Evolutionary conservation across 2,113 vertebrate genomes (phyloP).

Genomic region (Chinchilla lanigera): DNA sequence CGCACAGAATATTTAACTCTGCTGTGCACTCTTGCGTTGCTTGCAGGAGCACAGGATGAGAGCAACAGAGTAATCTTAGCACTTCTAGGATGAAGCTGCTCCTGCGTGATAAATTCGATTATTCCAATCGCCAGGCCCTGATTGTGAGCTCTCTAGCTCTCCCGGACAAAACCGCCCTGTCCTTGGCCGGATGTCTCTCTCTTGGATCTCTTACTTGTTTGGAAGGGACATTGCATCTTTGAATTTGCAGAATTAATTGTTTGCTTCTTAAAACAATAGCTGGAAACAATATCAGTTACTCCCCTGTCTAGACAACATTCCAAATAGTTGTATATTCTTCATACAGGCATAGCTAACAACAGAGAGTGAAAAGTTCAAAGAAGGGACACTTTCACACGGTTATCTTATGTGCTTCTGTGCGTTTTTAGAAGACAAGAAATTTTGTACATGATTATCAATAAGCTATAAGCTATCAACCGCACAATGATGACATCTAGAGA

Average conservation of each 20-base stretch:
- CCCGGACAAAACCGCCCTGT: slow-evolving; percentile 67
- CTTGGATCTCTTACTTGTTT: slow-evolving; percentile 74
- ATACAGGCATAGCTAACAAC: too few relatives aligned
- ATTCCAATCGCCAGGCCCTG: slow-evolving; percentile 75
- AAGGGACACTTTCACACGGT: too few relatives aligned
- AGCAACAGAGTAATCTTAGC: slow-evolving; percentile 21
- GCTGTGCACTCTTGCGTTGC: slow-evolving; percentile 56
- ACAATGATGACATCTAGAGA: too few relatives aligned
- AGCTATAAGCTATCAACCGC: too few relatives aligned
- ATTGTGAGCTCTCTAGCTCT: slow-evolving; percentile 61
- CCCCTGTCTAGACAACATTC: too few relatives aligned
- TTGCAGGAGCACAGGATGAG: slow-evolving; percentile 42
- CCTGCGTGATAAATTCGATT: slow-evolving; percentile 65
- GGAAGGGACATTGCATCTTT: slow-evolving; percentile 84
- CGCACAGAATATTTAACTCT: slow-evolving; percentile 58
- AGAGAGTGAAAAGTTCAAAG: too few relatives aligned
- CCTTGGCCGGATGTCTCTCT: slow-evolving; percentile 79
- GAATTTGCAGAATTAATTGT: slow-evolving; percentile 83
- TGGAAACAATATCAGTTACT: too few relatives aligned
- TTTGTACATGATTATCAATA: too few relatives aligned
- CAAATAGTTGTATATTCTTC: too few relatives aligned
- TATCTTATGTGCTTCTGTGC: too few relatives aligned
- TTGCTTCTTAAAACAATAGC: slow-evolving; percentile 87
- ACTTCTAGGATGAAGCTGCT: slow-evolving; percentile 15
- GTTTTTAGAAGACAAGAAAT: too few relatives aligned